Percentiles rank a stretch among this genome's conserved stretches.
phyloP scores from a whole-genome alignment of 1,140 invertebrate genomes.

The Melanaphis sacchari region DNA sequence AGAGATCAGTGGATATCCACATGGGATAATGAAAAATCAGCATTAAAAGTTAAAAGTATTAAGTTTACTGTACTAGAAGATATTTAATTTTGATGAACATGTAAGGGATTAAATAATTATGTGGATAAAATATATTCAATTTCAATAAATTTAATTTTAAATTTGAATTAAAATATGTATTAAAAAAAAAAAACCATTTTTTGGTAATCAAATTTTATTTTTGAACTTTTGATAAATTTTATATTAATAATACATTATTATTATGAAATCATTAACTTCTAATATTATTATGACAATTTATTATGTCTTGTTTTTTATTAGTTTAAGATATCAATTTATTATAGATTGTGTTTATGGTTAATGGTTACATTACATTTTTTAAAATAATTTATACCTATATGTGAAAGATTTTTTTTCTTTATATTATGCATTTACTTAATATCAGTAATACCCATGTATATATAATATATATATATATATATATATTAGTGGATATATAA shows the following conservation, averaged over 20 bases:
- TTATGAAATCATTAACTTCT: not conserved
- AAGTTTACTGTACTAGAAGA: constrained; percentile 53
- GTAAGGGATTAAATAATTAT: not conserved
- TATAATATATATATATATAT: no score
- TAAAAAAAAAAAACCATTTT: no score
- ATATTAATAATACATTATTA: not conserved
- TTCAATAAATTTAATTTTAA: not conserved
- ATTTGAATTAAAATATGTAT: no score
- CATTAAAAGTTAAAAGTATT: constrained; percentile 60
- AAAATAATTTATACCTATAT: not conserved
- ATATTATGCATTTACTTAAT: not conserved
- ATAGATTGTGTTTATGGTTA: not conserved
- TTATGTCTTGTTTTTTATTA: no score
- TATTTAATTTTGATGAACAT: not conserved
- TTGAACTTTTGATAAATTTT: not conserved
- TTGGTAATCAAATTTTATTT: not conserved
- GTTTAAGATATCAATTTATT: no score
- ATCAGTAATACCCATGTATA: no score
- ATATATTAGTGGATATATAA: no score
- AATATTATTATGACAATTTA: not conserved
- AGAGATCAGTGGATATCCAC: constrained; percentile 59
- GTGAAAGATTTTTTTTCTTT: not conserved
- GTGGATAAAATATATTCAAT: not conserved
- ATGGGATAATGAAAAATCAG: constrained; percentile 59
- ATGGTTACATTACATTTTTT: no score